phyloP scores from a whole-genome alignment of 2,888 invertebrate genomes.

The Lycia hirtaria region DNA sequence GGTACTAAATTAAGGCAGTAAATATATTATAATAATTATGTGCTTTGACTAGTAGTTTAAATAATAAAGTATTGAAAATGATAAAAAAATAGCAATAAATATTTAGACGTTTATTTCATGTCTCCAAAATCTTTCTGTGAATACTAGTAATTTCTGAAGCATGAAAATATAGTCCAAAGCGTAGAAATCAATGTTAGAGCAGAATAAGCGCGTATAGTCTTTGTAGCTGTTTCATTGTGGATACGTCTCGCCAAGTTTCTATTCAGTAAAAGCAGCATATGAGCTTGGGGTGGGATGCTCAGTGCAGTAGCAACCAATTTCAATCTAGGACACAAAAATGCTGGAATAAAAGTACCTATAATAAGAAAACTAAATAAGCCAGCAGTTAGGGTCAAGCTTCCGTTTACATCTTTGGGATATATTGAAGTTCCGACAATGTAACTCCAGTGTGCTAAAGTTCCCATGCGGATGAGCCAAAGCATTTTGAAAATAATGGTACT shows the following conservation, averaged over 20 bases:
- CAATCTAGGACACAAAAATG: constrained; percentile 54
- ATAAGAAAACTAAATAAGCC: constrained; percentile 54
- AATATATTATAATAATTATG: too few relatives aligned
- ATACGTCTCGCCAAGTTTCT: constrained; percentile 45
- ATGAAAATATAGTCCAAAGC: constrained; percentile 54
- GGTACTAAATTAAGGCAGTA: too few relatives aligned
- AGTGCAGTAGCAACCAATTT: constrained; percentile 56
- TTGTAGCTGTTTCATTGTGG: constrained; percentile 50
- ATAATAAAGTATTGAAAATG: too few relatives aligned
- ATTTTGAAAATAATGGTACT: constrained; percentile 48
- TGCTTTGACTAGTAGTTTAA: too few relatives aligned
- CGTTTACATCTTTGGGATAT: constrained; percentile 47
- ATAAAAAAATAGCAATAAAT: too few relatives aligned
- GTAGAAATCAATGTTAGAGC: constrained; percentile 55
- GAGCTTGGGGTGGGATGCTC: constrained; percentile 64
- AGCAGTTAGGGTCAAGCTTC: constrained; percentile 47
- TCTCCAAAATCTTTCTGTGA: not conserved
- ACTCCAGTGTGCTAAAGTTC: constrained; percentile 66
- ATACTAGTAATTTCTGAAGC: constrained; percentile 10
- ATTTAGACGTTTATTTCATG: not conserved
- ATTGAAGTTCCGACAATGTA: constrained; percentile 58
- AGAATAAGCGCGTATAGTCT: constrained; percentile 53
- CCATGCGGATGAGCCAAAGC: constrained; percentile 57
- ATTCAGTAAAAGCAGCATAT: constrained; percentile 60
- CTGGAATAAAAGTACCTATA: constrained; percentile 54